Base-by-base conservation (phyloP, 2,797 vertebrate species). In the Girardinus metallicus region DNA sequence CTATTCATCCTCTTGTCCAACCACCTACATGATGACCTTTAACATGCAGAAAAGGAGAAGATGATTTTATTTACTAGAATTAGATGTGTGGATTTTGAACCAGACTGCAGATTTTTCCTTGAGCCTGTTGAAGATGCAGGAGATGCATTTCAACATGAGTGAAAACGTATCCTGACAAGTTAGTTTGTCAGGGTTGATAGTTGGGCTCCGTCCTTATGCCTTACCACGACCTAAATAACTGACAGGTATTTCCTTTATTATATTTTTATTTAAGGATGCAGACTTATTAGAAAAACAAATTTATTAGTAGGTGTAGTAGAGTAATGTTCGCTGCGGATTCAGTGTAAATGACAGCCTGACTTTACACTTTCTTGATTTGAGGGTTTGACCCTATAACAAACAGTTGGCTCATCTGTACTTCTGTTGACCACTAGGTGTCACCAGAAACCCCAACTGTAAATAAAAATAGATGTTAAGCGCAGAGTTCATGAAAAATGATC, bases 1-100 rank as follows among this genome's bases (percentile, higher is more conserved):
- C 64, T 66, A 49, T 21, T 76, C 77, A 26, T 23, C 77, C 44
- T 80, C 77, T 43, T 36, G 53, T 79, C 78, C 55, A 49, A 64
- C 66, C 66, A 78, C 74, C n/a, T 76, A 39, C 15, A 66, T 10
- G 29, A 31, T 31, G 7, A 66, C 31, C 18, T 66, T 10, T 36
- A 9, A 23, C 62, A 4, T 23, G 34, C 62, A 68, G 36, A 2
- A 68, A 68, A 41, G 21, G 21, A 23, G 36, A 26, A 2, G 39
- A 26, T 12, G 21, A 41, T 26, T 68, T 26, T 1, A 41, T 11
- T 41, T 12, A 13, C 21, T 26, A 26, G 15, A 66, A 66, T 31
- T 34, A 31, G 34, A 64, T 26, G 23, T 39, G 21, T 23, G 64
- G 64, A 68, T 51, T 51, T 51, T 21, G 49, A 23, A 23, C 16